Percentiles rank a stretch among this genome's conserved stretches.
Conservation (phyloP, 2,888 invertebrate species). For the Sinelater perroti region DNA sequence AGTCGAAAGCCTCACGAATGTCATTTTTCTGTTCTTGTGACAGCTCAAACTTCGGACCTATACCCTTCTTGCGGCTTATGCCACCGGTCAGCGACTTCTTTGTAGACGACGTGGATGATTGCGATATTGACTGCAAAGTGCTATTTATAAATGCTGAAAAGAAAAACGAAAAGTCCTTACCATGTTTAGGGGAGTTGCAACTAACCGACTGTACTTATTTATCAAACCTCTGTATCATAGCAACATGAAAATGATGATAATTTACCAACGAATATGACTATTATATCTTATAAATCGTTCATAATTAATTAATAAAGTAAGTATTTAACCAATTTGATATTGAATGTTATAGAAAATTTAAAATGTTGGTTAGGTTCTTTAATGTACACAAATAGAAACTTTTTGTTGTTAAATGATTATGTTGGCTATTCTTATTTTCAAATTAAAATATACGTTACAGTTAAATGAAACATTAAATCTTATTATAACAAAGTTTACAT, state of each 20-base stretch:
- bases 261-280: too few species aligned
- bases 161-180: conserved; percentile 20
- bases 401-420: not conserved
- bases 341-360: too few species aligned
- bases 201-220: conserved; percentile 23
- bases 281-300: too few species aligned
- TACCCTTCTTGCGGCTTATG: conserved; percentile 69
- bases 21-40: conserved; percentile 90
- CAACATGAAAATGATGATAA: too few species aligned
- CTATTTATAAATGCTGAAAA: not conserved
- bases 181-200: conserved; percentile 31
- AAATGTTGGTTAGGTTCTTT: too few species aligned
- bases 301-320: too few species aligned
- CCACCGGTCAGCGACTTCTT: conserved; percentile 15
- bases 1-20: conserved; percentile 93
- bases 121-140: conserved; percentile 10
- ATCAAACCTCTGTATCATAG: conserved; percentile 23
- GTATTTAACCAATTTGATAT: too few species aligned
- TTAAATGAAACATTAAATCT: too few species aligned
- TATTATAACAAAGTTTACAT: too few species aligned
- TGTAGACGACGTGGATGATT: not conserved
- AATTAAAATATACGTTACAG: too few species aligned
- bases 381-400: too few species aligned
- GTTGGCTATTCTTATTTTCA: not conserved
- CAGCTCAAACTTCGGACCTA: conserved; percentile 81